Conservation (phyloP, 2,888 invertebrate species). For the Onthophagus sagittarius region DNA sequence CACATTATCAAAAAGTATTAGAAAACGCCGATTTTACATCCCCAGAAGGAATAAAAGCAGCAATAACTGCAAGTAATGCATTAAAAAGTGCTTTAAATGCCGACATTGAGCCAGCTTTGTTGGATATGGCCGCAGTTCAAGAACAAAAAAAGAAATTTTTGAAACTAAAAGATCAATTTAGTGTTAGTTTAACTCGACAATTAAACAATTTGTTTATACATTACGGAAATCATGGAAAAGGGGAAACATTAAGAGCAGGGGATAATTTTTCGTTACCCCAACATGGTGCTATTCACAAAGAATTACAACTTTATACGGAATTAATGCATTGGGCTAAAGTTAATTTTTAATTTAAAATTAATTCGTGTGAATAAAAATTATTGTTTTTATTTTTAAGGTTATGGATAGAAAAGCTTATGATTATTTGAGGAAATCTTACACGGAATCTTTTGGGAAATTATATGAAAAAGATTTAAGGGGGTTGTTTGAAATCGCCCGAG, state of each 20-base stretch:
- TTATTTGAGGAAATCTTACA: slow-evolving; percentile 79
- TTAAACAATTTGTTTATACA: slow-evolving; percentile 94
- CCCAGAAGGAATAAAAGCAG: slow-evolving; percentile 57
- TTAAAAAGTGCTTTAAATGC: slow-evolving; percentile 71
- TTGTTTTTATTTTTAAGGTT: slow-evolving; percentile 39
- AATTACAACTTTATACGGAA: slow-evolving; percentile 81
- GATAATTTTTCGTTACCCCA: slow-evolving; percentile 68
- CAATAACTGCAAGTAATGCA: slow-evolving; percentile 68
- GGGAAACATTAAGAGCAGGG: slow-evolving; percentile 55
- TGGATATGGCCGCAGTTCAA: slow-evolving; percentile 70
- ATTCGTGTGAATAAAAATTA: not conserved
- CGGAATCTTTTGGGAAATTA: slow-evolving; percentile 76
- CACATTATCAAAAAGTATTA: slow-evolving; percentile 50
- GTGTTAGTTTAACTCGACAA: slow-evolving; percentile 80
- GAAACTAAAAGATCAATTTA: slow-evolving; percentile 74
- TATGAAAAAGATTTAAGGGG: slow-evolving; percentile 81
- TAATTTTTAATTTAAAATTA: slow-evolving; percentile 7
- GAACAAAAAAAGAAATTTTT: slow-evolving; percentile 77
- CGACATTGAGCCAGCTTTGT: slow-evolving; percentile 60
- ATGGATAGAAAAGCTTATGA: slow-evolving; percentile 82
- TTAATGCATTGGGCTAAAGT: slow-evolving; percentile 88
- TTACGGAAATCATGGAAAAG: slow-evolving; percentile 68
- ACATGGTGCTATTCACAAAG: slow-evolving; percentile 77
- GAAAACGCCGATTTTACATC: slow-evolving; percentile 70
- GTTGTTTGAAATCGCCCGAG: slow-evolving; percentile 73